Evolutionary conservation across 1,140 invertebrate genomes (phyloP).

Genomic region (Polypedilum vanderplanki): DNA sequence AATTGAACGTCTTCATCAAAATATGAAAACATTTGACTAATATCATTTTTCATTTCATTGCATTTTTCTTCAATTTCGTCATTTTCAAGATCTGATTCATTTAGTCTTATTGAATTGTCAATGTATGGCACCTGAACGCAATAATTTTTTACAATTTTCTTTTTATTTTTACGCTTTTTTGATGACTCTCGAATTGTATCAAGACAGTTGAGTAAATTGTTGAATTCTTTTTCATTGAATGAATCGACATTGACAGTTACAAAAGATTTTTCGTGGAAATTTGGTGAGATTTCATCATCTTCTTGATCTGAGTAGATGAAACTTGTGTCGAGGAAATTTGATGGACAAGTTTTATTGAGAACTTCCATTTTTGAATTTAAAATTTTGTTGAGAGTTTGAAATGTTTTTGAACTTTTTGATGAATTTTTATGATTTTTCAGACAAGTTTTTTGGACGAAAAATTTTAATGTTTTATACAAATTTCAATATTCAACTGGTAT

Average conservation of each 20-base stretch:
- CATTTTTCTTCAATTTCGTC: not conserved
- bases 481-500: too few species aligned
- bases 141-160: conserved; percentile 14
- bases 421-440: too few species aligned
- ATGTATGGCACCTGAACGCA: conserved; percentile 19
- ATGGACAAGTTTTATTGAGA: not conserved
- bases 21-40: conserved; percentile 21
- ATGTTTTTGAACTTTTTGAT: too few species aligned
- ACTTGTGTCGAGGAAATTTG: not conserved
- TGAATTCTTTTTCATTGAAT: not conserved
- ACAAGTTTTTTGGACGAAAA: too few species aligned
- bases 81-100: not conserved
- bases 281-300: not conserved
- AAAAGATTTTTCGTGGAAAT: not conserved
- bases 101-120: not conserved
- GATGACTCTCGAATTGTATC: not conserved
- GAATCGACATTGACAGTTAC: not conserved
- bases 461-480: too few species aligned
- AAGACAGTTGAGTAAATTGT: conserved; percentile 18
- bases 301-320: not conserved
- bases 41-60: conserved; percentile 24
- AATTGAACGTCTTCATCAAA: conserved; percentile 7
- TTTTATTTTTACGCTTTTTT: not conserved
- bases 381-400: too few species aligned
- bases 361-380: not conserved